Percentiles rank a stretch among this genome's conserved stretches.
Conservation (phyloP, 2,797 vertebrate species). For the Melanotaenia nigrans region DNA sequence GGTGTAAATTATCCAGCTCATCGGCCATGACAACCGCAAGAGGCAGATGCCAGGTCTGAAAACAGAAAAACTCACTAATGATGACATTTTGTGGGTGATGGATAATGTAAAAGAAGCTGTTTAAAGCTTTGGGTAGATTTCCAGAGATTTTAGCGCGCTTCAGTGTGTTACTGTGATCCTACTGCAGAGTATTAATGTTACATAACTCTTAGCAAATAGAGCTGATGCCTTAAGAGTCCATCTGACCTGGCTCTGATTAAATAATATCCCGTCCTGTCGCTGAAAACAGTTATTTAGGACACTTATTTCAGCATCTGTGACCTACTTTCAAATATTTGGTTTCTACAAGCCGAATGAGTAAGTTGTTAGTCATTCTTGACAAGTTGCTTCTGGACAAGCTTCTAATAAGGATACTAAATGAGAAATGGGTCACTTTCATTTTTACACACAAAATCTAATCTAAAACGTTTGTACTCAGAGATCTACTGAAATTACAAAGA, state of each 20-base stretch:
- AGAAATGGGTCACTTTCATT: not conserved
- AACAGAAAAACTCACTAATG: slow-evolving; percentile 36
- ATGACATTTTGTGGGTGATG: slow-evolving; percentile 8
- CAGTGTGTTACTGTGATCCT: slow-evolving; percentile 6
- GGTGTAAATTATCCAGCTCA: slow-evolving; percentile 54
- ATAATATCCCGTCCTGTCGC: slow-evolving; percentile 42
- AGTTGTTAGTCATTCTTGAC: slow-evolving; percentile 4
- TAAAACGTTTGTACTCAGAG: not conserved
- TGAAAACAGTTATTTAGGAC: slow-evolving; percentile 49
- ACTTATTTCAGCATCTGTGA: slow-evolving; percentile 25
- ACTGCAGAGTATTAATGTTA: slow-evolving; percentile 54
- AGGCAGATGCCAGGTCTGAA: slow-evolving; percentile 30
- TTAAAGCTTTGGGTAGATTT: slow-evolving; percentile 16
- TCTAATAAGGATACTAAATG: slow-evolving; percentile 3
- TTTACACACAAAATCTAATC: not conserved
- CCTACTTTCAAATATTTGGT: slow-evolving; percentile 4
- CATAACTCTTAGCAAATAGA: slow-evolving; percentile 37
- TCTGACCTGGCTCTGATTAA: slow-evolving; percentile 60
- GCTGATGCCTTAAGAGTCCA: slow-evolving; percentile 44
- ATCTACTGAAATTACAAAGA: not conserved
- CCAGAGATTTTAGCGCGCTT: slow-evolving; percentile 18
- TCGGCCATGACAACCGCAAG: slow-evolving; percentile 34
- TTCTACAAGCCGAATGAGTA: not conserved
- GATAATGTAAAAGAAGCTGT: slow-evolving; percentile 15
- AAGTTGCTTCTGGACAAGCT: not conserved